These are phyloP conservation scores for Ciconia boyciana DNA, from an alignment of 2,113 vertebrate species.

Conservation along the genomic window DNA sequence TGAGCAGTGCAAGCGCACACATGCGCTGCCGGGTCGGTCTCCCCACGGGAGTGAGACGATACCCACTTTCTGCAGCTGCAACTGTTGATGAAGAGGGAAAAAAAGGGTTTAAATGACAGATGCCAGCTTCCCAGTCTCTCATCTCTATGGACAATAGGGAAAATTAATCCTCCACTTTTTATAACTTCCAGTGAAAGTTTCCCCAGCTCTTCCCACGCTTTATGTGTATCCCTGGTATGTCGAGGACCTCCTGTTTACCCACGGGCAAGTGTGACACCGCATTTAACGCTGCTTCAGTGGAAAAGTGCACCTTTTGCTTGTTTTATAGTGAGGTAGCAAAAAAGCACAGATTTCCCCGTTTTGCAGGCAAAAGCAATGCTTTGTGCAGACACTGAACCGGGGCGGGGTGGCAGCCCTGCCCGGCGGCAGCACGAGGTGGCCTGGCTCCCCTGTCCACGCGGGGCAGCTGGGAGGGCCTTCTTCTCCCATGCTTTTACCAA, in stretches of 20 bases:
- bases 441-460: accelerated
- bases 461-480: not conserved
- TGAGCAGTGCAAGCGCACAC: not conserved
- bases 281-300: not conserved
- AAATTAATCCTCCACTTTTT: not conserved
- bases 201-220: not conserved
- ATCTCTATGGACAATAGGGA: not conserved
- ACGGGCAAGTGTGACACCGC: not conserved
- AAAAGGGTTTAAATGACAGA: not conserved
- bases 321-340: not conserved
- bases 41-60: not conserved
- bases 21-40: not conserved
- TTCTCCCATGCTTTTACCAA: not conserved
- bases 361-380: not conserved
- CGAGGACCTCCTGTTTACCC: not conserved
- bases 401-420: not conserved
- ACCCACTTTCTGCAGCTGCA: not conserved
- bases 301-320: not conserved
- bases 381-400: accelerated
- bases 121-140: not conserved
- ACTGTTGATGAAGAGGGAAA: not conserved
- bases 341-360: not conserved
- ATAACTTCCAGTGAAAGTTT: not conserved
- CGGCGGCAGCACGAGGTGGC: not conserved
- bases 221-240: not conserved